Base-by-base conservation (phyloP, 2,113 vertebrate genomes). In the Capricornis sumatraensis region DNA sequence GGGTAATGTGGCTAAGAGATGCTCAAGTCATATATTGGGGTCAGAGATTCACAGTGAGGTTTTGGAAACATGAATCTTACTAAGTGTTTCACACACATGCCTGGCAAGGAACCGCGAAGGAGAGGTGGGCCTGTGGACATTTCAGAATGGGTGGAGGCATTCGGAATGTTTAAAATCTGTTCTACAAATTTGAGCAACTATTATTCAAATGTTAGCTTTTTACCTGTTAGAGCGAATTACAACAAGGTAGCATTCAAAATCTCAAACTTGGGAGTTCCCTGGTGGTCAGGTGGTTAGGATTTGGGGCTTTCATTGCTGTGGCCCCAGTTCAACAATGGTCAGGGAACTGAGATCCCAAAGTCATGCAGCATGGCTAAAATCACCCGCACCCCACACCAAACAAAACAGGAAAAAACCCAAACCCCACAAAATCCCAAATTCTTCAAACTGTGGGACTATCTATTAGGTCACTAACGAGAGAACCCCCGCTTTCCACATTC, bases 91-190 rank as follows among this genome's bases (percentile, higher is more conserved):
- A 50, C 40, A 87, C 19, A 8, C 0, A 0, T n/a, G 13, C 76
- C 17, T 84, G 40, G 21, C 5, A 23, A 6, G 8, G 74, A 55
- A n/a, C 52, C 0, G 5, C 0, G 0, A 57, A 62, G 52, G 23
- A 25, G 12, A 78, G 53, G 33, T 83, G 89, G 47, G 58, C 12
- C 8, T 50, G 14, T 8, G 40, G 47, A 30, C 50, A 33, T 52
- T 13, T 40, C 5, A 14, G 1, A 33, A 43, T 52, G 7, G 60
- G n/a, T 17, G 53, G 43, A 67, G 52, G 47, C 12, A 62, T 86
- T n/a, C 45, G 50, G 14, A 30, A 50, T 76, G 19, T 43, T 94
- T 96, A 43, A 88, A 96, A 90, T 76, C 53, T 16, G 33, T 33
- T 28, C 17, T 82, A 81, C 16, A 27, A 53, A 60, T 88, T 28